These are phyloP conservation scores for Parapristionchus giblindavisi DNA, from an alignment of 2,888 invertebrate genomes.

Conservation along the genomic window DNA sequence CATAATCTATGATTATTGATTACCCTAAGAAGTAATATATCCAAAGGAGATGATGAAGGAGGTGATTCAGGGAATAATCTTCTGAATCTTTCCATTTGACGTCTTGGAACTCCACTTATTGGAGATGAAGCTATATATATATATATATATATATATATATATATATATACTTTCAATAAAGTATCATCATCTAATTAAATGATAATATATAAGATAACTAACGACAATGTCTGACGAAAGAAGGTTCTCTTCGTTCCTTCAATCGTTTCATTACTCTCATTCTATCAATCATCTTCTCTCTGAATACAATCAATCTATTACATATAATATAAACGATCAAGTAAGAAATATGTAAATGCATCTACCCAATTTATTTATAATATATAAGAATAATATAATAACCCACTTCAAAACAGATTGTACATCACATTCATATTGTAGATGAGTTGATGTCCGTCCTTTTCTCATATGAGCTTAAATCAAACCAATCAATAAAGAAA, in stretches of 20 bases:
- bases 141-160: too few relatives aligned
- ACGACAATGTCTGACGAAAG: constrained; percentile 12
- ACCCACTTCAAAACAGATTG: constrained; percentile 43
- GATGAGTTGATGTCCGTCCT: constrained; percentile 81
- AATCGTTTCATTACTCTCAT: constrained; percentile 14
- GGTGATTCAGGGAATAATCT: too few relatives aligned
- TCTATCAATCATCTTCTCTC: constrained; percentile 19
- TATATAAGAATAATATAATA: constrained; percentile 4
- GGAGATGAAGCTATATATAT: too few relatives aligned
- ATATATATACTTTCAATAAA: background rate
- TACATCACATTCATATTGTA: constrained; percentile 81
- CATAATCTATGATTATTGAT: too few relatives aligned
- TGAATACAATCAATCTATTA: background rate
- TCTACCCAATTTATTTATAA: background rate
- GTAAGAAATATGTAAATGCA: background rate
- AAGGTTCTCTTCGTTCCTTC: constrained; percentile 7
- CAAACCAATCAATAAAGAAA: constrained; percentile 1
- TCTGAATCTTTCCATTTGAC: too few relatives aligned
- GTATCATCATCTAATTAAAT: too few relatives aligned
- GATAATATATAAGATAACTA: background rate
- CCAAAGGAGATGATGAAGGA: too few relatives aligned
- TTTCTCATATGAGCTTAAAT: constrained; percentile 70
- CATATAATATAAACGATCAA: background rate
- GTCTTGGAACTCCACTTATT: too few relatives aligned
- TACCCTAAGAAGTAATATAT: too few relatives aligned